Percentiles rank a stretch among this genome's conserved stretches.
Conservation (phyloP, 1,140 invertebrate species). For the Penaeus japonicus region DNA sequence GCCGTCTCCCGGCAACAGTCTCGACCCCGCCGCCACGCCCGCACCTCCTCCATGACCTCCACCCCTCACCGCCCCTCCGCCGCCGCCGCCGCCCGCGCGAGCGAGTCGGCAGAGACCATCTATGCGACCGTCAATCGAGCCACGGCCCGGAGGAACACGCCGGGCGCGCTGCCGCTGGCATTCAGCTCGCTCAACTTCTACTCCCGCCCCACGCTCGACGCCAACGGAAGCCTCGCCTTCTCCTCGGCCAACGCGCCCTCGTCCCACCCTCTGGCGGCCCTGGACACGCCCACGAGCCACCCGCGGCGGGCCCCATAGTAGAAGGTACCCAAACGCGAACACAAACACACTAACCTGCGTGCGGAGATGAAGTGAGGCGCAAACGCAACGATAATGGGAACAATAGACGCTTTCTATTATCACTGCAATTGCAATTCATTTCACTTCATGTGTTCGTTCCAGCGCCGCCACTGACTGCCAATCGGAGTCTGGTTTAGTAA, state of each 20-base stretch:
- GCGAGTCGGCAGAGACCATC: neutral
- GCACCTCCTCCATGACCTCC: neutral
- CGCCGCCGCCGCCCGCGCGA: neutral
- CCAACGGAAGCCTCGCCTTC: neutral
- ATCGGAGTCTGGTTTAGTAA: too few relatives aligned
- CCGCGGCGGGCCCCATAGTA: constrained; percentile 35
- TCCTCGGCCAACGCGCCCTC: too few relatives aligned
- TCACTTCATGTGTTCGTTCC: too few relatives aligned
- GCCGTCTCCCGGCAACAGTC: neutral
- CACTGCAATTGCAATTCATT: too few relatives aligned
- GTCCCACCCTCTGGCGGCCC: constrained; percentile 25
- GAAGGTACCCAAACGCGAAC: too few relatives aligned
- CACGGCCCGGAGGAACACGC: neutral
- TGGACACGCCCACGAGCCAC: constrained; percentile 39
- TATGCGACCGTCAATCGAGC: neutral
- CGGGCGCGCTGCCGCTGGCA: neutral
- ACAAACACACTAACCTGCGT: neutral
- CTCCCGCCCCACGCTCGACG: constrained; percentile 33
- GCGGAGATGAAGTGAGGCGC: neutral
- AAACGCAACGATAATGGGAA: neutral
- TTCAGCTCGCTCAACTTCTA: constrained; percentile 16
- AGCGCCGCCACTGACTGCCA: too few relatives aligned
- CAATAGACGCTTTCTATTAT: too few relatives aligned
- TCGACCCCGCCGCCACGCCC: neutral
- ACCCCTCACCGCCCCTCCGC: neutral